These are phyloP conservation scores for Isaurus tuberculatus DNA, from an alignment of 92 coral and sea anemone genomes.

Conservation along the genomic window DNA sequence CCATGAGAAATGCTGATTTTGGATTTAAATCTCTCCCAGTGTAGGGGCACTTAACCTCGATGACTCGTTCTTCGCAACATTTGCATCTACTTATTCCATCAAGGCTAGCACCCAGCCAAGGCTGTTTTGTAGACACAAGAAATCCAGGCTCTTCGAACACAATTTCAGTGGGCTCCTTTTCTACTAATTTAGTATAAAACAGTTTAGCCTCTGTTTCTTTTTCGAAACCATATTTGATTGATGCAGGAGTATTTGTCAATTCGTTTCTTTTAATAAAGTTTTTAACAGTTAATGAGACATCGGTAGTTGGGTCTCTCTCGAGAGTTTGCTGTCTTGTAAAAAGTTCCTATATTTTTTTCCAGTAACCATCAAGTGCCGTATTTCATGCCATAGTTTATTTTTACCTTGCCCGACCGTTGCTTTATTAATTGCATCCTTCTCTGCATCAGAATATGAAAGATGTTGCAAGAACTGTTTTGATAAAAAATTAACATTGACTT, in stretches of 20 bases:
- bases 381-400: conserved; percentile 64
- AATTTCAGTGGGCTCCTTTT: conserved; percentile 34
- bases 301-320: conserved; percentile 38
- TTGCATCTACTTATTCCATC: conserved; percentile 34
- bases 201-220: conserved; percentile 55
- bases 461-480: conserved; percentile 50
- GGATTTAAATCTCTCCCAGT: conserved; percentile 59
- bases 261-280: conserved; percentile 21
- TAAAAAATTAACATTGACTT: neutral
- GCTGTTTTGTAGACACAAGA: conserved; percentile 36
- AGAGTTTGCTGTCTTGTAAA: conserved; percentile 48
- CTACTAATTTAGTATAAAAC: conserved; percentile 37
- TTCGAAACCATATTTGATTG: conserved; percentile 53
- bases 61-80: conserved; percentile 48
- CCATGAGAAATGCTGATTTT: conserved; percentile 59
- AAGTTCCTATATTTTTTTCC: conserved; percentile 29
- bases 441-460: conserved; percentile 53
- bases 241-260: neutral
- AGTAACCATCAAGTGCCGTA: conserved; percentile 55
- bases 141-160: conserved; percentile 53
- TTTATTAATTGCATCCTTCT: conserved; percentile 46
- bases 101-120: conserved; percentile 56
- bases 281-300: conserved; percentile 24
- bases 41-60: conserved; percentile 54
- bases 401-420: conserved; percentile 68